These are phyloP conservation scores for Arge pagana DNA, from an alignment of 2,888 invertebrate genomes.

Conservation along the genomic window DNA sequence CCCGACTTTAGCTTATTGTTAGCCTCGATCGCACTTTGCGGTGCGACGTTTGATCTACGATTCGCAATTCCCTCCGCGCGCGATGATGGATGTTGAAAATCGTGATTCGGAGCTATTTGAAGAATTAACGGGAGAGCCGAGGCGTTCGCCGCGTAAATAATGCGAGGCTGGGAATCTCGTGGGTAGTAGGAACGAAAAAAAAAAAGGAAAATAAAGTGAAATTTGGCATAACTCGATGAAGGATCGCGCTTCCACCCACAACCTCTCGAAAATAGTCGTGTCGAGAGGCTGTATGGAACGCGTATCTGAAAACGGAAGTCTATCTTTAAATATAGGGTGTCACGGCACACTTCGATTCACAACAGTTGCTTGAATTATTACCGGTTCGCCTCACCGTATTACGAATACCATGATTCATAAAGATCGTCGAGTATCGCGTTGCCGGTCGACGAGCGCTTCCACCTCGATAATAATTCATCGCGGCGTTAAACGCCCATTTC, in stretches of 20 bases:
- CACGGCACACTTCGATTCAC: conserved; percentile 29
- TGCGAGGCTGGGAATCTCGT: background rate
- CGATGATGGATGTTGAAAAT: no score
- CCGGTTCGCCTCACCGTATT: conserved; percentile 23
- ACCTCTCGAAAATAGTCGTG: conserved; percentile 10
- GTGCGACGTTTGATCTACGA: no score
- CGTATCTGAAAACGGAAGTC: conserved; percentile 34
- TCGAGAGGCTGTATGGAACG: conserved; percentile 17
- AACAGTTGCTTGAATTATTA: conserved; percentile 28
- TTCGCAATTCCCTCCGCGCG: no score
- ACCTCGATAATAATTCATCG: conserved; percentile 41
- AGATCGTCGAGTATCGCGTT: conserved; percentile 13
- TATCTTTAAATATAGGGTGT: conserved; percentile 27
- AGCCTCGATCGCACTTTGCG: no score
- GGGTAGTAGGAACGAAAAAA: background rate
- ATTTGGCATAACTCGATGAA: background rate
- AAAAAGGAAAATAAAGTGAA: background rate
- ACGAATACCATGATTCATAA: conserved; percentile 28
- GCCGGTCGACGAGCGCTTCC: conserved; percentile 28
- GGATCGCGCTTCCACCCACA: background rate
- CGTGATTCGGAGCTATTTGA: no score
- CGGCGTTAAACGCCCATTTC: conserved; percentile 42
- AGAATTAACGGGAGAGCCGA: background rate
- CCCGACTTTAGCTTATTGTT: no score
- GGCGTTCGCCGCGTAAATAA: background rate